Evolutionary conservation across 1,140 invertebrate genomes (phyloP).

Genomic region (Lanistes nyassanus): DNA sequence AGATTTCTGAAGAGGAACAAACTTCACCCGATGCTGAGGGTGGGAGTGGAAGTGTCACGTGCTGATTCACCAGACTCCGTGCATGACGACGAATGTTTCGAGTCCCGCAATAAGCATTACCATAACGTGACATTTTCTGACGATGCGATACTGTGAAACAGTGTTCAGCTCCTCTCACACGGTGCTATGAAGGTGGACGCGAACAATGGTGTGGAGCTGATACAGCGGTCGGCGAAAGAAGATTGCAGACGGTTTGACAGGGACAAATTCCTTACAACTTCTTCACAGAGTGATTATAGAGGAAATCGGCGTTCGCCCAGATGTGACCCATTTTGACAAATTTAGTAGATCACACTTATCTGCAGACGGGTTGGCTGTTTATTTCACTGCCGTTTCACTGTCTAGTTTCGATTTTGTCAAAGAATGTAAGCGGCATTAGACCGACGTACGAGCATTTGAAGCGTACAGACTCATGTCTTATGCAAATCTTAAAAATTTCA

Average conservation of each 20-base stretch:
- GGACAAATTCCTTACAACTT: neutral
- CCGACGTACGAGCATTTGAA: too few species aligned
- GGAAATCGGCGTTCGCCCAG: too few species aligned
- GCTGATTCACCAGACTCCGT: slow-evolving; percentile 1
- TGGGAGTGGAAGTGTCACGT: neutral
- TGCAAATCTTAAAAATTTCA: too few species aligned
- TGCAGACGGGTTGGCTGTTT: too few species aligned
- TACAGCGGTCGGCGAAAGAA: neutral
- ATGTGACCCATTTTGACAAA: too few species aligned
- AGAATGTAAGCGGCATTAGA: too few species aligned
- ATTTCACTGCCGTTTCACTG: too few species aligned
- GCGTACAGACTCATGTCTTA: too few species aligned
- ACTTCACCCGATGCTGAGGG: neutral
- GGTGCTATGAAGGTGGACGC: neutral
- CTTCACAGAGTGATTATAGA: neutral
- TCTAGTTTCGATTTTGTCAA: too few species aligned
- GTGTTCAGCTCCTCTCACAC: too few species aligned
- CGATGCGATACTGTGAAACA: slow-evolving; percentile 8
- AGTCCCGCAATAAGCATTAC: neutral
- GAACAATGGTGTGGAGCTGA: neutral
- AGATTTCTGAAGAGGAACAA: slow-evolving; percentile 9
- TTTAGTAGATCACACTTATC: too few species aligned
- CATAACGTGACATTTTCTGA: slow-evolving; percentile 10
- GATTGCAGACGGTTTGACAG: neutral
- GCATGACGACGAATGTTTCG: neutral